phyloP scores from a whole-genome alignment of 53 echinoderm and acorn worm genomes.

The Stichopus horrens region DNA sequence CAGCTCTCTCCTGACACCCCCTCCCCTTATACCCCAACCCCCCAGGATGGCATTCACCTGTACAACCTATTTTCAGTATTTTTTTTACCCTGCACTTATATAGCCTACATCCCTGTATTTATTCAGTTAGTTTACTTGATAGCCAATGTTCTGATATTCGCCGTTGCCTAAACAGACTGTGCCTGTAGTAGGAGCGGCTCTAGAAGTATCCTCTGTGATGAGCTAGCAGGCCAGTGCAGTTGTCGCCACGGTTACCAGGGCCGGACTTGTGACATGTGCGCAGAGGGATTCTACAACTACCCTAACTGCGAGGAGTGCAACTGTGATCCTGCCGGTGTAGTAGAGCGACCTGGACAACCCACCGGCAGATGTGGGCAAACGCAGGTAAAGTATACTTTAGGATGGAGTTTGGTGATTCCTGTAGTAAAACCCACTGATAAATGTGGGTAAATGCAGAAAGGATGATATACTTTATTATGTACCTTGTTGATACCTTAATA shows the following conservation, averaged over 20 bases:
- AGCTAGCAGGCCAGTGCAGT: slow-evolving; percentile 73
- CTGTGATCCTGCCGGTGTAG: slow-evolving; percentile 91
- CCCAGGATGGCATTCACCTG: too few relatives aligned
- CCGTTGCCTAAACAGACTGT: slow-evolving; percentile 58
- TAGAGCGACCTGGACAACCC: slow-evolving; percentile 74
- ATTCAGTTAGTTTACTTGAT: too few relatives aligned
- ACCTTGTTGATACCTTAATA: too few relatives aligned
- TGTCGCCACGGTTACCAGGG: slow-evolving; percentile 83
- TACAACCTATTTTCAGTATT: too few relatives aligned
- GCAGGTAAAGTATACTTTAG: slow-evolving; percentile 48
- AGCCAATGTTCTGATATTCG: too few relatives aligned
- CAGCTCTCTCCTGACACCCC: too few relatives aligned
- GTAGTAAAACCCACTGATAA: too few relatives aligned
- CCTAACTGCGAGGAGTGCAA: slow-evolving; percentile 94
- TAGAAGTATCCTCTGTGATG: slow-evolving; percentile 71
- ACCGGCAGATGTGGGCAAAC: slow-evolving; percentile 89
- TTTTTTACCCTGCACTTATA: too few relatives aligned
- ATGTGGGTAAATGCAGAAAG: too few relatives aligned
- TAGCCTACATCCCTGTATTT: too few relatives aligned
- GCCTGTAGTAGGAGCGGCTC: slow-evolving; percentile 77
- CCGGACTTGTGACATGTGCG: slow-evolving; percentile 72
- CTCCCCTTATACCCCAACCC: too few relatives aligned
- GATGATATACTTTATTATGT: too few relatives aligned
- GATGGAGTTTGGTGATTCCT: background rate
- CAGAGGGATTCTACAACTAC: slow-evolving; percentile 89